Evolutionary conservation across 2,797 vertebrate species (phyloP), one percentile per base, ranked within the genome.

Genomic region (Centropyge bicolor): DNA sequence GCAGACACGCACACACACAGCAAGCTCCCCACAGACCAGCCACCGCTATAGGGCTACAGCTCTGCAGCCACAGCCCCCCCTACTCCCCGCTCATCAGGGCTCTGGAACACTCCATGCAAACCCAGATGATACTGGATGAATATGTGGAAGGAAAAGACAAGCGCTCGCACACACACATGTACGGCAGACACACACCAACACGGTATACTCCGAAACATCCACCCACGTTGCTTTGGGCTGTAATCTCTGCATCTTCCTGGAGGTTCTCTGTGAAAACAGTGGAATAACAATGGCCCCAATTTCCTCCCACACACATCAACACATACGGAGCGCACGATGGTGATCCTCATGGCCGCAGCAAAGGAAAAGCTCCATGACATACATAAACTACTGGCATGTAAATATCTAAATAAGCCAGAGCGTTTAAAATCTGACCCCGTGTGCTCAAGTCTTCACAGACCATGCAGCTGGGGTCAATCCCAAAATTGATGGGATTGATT

Each of bases 21-120:
- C 38, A 67, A 82, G 70, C 84, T 95, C 94, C 93, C 93, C 79
- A 88, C 86, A 93, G 93, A 95, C 85, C 80, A 81, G 76, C 79
- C 88, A 88, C 78, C 4, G 91, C 93, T 94, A 91, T 81, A 90
- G 92, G 94, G 92, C 89, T 87, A 40, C 80, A 91, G 70, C 81
- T 88, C 85, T 82, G 80, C 78, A 84, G 79, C 88, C 83, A 80
- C 27, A 77, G 35, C 66, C 68, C 59, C 41, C 24, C 55, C 45
- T 75, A 69, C 27, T 31, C 27, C 27, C 27, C 4, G 27, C 71
- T 75, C 72, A 82, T 85, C 64, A 45, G 83, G 76, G 81, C 79
- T 76, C 80, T 78, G 61, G 63, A 92, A 85, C 71, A 80, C 78
- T 84, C 71, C 41, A 70, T 67, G 64, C 76, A 90, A 89, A 85